Evolutionary conservation across 2,888 invertebrate species (phyloP).

Genomic region (Folsomia manolachei): DNA sequence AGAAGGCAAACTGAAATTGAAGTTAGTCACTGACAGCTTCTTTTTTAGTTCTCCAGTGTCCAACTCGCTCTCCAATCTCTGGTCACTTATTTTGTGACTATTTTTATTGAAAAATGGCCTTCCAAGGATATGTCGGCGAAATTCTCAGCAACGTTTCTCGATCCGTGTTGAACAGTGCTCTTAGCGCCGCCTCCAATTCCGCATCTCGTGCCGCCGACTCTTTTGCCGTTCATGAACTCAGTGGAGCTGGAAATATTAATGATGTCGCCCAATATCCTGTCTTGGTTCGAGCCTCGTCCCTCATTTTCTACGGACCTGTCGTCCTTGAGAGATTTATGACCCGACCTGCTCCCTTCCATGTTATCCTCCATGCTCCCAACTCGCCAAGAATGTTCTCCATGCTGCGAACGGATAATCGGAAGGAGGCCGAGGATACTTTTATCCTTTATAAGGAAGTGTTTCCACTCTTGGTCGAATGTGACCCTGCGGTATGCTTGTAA

Average conservation of each 20-base stretch:
- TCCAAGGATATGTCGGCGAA: neutral
- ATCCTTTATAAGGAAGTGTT: constrained; percentile 38
- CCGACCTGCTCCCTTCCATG: constrained; percentile 27
- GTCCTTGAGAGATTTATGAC: neutral
- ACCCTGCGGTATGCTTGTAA: constrained; percentile 13
- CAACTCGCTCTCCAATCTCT: no score
- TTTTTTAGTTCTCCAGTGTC: no score
- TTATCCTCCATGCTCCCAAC: constrained; percentile 44
- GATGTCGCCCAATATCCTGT: constrained; percentile 34
- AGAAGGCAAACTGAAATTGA: no score
- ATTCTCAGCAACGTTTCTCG: neutral
- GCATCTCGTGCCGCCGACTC: neutral
- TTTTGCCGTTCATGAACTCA: constrained; percentile 8
- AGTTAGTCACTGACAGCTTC: no score
- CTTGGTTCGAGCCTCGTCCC: constrained; percentile 19
- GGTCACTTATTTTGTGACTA: neutral
- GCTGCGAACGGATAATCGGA: constrained; percentile 25
- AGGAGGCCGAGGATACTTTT: constrained; percentile 36
- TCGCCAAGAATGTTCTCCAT: constrained; percentile 43
- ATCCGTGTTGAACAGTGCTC: neutral
- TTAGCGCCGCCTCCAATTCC: neutral
- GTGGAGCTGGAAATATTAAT: neutral
- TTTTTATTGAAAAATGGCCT: neutral
- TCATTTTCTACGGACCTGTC: constrained; percentile 42
- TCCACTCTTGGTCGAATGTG: constrained; percentile 29